Base-by-base conservation (phyloP, 2,113 vertebrate species). In the Zeus faber region DNA sequence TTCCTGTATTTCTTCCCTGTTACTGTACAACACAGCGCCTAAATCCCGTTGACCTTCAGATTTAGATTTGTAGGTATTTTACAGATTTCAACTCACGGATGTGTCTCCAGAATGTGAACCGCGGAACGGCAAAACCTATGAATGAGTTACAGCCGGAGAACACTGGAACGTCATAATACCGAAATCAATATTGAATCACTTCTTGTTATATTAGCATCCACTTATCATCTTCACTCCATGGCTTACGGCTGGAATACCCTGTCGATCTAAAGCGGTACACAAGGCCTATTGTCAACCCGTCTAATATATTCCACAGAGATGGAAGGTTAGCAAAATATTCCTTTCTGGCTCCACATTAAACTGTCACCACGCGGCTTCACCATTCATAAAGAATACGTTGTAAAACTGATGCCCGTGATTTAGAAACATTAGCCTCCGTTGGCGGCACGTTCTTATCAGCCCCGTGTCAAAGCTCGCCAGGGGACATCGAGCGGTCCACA, bases 361-460 rank as follows among this genome's bases (percentile, higher is more conserved):
- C 64, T 63, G 67, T 79, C 70, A 72, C 29, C 54, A 22, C 33
- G 33, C 39, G 17, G 54, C 59, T 56, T 60, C 29, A 13, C 29
- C 33, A 29, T 56, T 70, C 24, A 45, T 54, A 47, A 67, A 39
- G 49, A 60, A 72, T 60, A 26, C 40, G 33, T 45, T 40, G 23
- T 58, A 44, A 57, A 59, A 62, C 51, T 46, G n/a, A 18, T 26
- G 43, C 26, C 48, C 54, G 45, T 72, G 72, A 78, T 75, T 79
- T 81, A 63, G 68, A 74, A 76, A 76, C 66, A 65, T 77, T 70
- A 58, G 50, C 63, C 56, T 68, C 48, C 48, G 58, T 37, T 46
- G 48, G 58, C 27, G 49, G 53, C 65, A 44, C 46, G 16, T 63
- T 75, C 65, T 76, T 69, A 76, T 86, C 72, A 75, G 68, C 70